Conservation (phyloP, 2,888 invertebrate genomes). For the Physocephala rufipes region DNA sequence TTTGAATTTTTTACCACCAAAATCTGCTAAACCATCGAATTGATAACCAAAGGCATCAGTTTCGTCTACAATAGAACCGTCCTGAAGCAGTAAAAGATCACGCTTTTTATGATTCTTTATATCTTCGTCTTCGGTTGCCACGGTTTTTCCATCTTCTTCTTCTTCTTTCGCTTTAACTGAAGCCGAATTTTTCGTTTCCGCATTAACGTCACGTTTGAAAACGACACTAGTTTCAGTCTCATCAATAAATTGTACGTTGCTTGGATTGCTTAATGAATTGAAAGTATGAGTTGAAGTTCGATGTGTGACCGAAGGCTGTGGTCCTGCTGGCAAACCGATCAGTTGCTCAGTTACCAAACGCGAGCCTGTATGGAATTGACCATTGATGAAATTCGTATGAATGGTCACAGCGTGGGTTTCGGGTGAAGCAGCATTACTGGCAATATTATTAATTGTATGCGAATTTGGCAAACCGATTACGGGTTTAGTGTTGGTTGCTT, state of each 20-base stretch:
- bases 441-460: no score
- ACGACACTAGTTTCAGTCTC: constrained; percentile 63
- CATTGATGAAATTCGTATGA: constrained; percentile 71
- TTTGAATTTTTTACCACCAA: constrained; percentile 74
- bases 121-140: neutral
- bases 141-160: neutral
- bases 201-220: constrained; percentile 53
- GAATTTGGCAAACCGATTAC: no score
- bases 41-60: constrained; percentile 48
- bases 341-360: constrained; percentile 71
- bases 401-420: constrained; percentile 54
- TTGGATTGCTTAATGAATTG: constrained; percentile 66
- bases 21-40: constrained; percentile 74
- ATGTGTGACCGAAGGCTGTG: constrained; percentile 26
- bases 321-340: constrained; percentile 50
- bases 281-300: constrained; percentile 42
- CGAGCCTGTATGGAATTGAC: constrained; percentile 71
- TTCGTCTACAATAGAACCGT: constrained; percentile 76
- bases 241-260: constrained; percentile 73
- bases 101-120: constrained; percentile 69
- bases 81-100: constrained; percentile 73
- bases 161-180: neutral
- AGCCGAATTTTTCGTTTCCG: constrained; percentile 12
- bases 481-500: constrained; percentile 8
- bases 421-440: neutral